phyloP scores from a whole-genome alignment of 2,113 vertebrate genomes.

The Ceyx melanurus region DNA sequence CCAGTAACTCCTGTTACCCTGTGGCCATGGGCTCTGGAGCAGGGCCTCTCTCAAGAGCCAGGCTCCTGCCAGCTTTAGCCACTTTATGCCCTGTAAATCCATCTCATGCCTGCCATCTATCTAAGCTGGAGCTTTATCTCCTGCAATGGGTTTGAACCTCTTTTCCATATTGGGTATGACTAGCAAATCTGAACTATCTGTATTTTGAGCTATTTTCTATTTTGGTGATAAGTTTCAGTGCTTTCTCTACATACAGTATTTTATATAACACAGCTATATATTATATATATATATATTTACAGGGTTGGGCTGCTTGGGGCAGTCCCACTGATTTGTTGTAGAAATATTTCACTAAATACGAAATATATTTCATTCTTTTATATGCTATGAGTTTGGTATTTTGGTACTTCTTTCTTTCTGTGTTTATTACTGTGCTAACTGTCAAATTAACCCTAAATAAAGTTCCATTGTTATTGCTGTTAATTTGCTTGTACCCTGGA shows the following conservation, averaged over 20 bases:
- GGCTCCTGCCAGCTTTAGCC: neutral
- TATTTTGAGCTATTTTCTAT: slow-evolving; percentile 71
- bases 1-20: neutral
- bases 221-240: slow-evolving; percentile 54
- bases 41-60: accelerated
- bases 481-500: neutral
- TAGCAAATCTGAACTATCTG: slow-evolving; percentile 14
- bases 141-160: slow-evolving; percentile 37
- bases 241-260: slow-evolving; percentile 58
- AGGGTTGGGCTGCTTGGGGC: slow-evolving; percentile 24
- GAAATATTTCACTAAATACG: slow-evolving; percentile 52
- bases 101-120: neutral
- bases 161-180: slow-evolving; percentile 36
- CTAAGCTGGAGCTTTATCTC: slow-evolving; percentile 6
- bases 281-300: slow-evolving; percentile 28
- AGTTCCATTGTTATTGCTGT: slow-evolving; percentile 28
- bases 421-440: slow-evolving; percentile 68
- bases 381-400: slow-evolving; percentile 62
- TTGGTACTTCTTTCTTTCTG: slow-evolving; percentile 66
- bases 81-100: neutral
- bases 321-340: slow-evolving; percentile 33
- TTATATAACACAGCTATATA: slow-evolving; percentile 58
- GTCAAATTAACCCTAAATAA: slow-evolving; percentile 73
- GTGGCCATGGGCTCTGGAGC: accelerated
- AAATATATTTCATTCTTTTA: slow-evolving; percentile 52